These are phyloP conservation scores for Styela clava DNA, from an alignment of 23 tunicate genomes.

Conservation along the genomic window DNA sequence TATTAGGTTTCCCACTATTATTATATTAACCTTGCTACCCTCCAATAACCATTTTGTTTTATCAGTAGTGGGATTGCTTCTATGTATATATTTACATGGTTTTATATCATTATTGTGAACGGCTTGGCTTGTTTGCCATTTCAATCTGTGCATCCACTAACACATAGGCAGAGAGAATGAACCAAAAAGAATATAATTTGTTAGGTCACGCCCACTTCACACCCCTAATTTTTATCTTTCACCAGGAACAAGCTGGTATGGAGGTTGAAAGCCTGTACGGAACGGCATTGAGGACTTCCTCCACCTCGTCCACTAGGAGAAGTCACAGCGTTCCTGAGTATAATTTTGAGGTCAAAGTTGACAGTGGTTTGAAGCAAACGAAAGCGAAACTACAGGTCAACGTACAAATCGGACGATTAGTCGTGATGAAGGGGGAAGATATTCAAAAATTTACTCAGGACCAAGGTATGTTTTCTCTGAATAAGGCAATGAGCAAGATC, in stretches of 20 bases:
- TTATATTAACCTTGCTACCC: no score
- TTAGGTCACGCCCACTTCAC: no score
- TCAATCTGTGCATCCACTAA: no score
- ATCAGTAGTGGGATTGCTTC: no score
- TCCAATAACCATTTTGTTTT: no score
- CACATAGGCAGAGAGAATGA: no score
- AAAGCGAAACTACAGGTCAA: slow-evolving; percentile 21
- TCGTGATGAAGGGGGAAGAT: slow-evolving; percentile 18
- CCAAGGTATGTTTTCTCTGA: neutral
- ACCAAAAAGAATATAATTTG: no score
- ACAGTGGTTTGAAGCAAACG: slow-evolving; percentile 5
- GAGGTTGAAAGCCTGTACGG: slow-evolving; percentile 11
- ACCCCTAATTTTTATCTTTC: no score
- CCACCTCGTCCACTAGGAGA: neutral
- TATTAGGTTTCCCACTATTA: no score
- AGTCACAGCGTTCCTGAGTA: slow-evolving; percentile 5
- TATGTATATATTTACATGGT: no score
- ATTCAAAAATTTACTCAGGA: neutral
- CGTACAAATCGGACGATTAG: slow-evolving; percentile 14
- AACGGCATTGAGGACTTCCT: slow-evolving; percentile 1
- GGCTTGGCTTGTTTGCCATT: no score
- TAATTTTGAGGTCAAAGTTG: slow-evolving; percentile 23
- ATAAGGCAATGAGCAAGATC: neutral
- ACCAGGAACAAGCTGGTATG: slow-evolving; percentile 30
- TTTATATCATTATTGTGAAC: no score